phyloP scores from a whole-genome alignment of 2,888 invertebrate genomes.

The Drosophila histrio region DNA sequence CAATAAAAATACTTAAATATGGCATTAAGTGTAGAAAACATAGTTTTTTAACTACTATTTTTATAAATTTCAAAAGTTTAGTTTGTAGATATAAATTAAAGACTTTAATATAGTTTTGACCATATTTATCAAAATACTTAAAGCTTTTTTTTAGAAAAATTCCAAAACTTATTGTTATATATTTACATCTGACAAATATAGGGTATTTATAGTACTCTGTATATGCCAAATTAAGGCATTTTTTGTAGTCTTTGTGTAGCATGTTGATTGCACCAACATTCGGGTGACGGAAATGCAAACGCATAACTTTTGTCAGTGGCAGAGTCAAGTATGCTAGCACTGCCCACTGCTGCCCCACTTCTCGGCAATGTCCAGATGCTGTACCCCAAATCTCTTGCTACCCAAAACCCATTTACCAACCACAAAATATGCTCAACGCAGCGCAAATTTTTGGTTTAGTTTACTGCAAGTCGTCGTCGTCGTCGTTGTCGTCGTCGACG shows the following conservation, averaged over 20 bases:
- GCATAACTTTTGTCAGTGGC: constrained; percentile 69
- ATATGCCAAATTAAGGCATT: not conserved
- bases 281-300: constrained; percentile 70
- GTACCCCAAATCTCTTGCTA: constrained; percentile 32
- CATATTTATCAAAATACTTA: too few species aligned
- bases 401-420: constrained; percentile 54
- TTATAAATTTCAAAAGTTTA: too few species aligned
- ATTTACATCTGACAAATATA: too few species aligned
- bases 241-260: constrained; percentile 13
- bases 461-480: constrained; percentile 52
- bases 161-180: too few species aligned
- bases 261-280: constrained; percentile 42
- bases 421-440: constrained; percentile 68
- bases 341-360: constrained; percentile 4
- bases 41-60: too few species aligned
- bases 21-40: too few species aligned
- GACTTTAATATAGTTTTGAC: too few species aligned
- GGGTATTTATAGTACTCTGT: not conserved
- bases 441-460: constrained; percentile 68
- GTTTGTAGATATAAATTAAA: too few species aligned
- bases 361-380: constrained; percentile 38
- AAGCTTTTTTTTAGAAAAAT: too few species aligned
- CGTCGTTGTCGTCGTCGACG: constrained; percentile 20
- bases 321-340: constrained; percentile 30
- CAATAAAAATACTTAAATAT: too few species aligned